Percentiles rank a stretch among this genome's conserved stretches.
phyloP scores from a whole-genome alignment of 2,888 invertebrate species.

The Trissolcus japonicus region DNA sequence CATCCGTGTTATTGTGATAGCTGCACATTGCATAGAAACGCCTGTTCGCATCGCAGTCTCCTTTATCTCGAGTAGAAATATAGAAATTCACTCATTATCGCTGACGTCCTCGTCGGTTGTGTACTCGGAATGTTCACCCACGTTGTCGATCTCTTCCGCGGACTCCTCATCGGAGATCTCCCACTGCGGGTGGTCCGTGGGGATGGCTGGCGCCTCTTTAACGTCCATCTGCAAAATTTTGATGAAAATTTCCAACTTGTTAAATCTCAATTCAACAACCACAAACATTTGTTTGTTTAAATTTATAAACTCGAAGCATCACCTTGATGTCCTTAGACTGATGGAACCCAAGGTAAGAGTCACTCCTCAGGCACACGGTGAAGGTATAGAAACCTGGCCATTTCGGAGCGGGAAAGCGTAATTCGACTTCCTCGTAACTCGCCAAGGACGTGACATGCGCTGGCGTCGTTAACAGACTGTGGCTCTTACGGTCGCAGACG shows the following conservation, averaged over 20 bases:
- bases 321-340: conserved; percentile 94
- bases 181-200: conserved; percentile 98
- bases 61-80: conserved; percentile 54
- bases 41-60: conserved; percentile 59
- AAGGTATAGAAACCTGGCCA: conserved; percentile 95
- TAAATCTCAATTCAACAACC: not conserved
- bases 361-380: conserved; percentile 91
- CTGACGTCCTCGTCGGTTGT: conserved; percentile 83
- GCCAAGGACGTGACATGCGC: conserved; percentile 95
- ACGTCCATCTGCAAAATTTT: conserved; percentile 87
- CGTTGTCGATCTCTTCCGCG: conserved; percentile 82
- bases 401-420: conserved; percentile 94
- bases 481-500: conserved; percentile 95
- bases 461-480: conserved; percentile 93
- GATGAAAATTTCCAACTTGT: not conserved
- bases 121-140: conserved; percentile 81
- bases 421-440: conserved; percentile 91
- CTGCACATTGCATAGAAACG: conserved; percentile 47
- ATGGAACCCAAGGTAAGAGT: conserved; percentile 98
- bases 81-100: conserved; percentile 73
- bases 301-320: not conserved
- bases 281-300: not conserved
- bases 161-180: conserved; percentile 96
- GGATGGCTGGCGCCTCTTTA: conserved; percentile 94
- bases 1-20: not conserved